Base-by-base conservation (phyloP, 2,113 vertebrate species). In the Lepus europaeus region DNA sequence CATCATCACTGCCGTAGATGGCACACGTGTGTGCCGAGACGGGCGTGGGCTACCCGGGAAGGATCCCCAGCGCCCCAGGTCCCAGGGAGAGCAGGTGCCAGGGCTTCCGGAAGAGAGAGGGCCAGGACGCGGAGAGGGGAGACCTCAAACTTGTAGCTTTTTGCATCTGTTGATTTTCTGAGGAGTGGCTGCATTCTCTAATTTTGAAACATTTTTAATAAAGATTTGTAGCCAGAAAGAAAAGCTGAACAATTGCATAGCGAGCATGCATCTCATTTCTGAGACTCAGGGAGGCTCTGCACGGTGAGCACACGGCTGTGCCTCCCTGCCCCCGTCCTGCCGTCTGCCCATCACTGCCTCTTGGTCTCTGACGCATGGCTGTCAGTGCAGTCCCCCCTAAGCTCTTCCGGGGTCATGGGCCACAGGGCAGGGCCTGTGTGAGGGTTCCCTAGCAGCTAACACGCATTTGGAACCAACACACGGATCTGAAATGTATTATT, bases 31-130 rank as follows among this genome's bases (percentile, higher is more conserved):
- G 13, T 63, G 90, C 33, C 20, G 27, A 25, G 59, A 10, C 1
- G 4, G 59, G 39, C 14, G 0, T 23, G 2, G 3, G 2, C 11
- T 2, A 39, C 2, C 56, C 16, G 5, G 22, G 7, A 45, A 77
- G 64, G 5, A 11, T 4, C 1, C 25, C 12, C 1, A 6, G 72
- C 2, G 27, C 17, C 23, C n/a, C 31, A 61, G 36, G 23, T 1
- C 19, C 31, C 0, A 1, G 27, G 23, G 9, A 8, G 13, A 0
- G 7, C 70, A 1, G 4, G 10, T 12, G 5, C 19, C 23, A n/a
- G 12, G 63, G 87, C 76, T 16, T 5, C 23, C 2, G 5, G 63
- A 61, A 49, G 70, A 33, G 22, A 1, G 16, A 16, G 49, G 20
- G 31, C 22, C 12, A 23, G 80, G 25, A 9, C 2, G 4, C 11